These are phyloP conservation scores for Caradrina clavipalpis DNA, from an alignment of 2,888 invertebrate species.

Conservation along the genomic window DNA sequence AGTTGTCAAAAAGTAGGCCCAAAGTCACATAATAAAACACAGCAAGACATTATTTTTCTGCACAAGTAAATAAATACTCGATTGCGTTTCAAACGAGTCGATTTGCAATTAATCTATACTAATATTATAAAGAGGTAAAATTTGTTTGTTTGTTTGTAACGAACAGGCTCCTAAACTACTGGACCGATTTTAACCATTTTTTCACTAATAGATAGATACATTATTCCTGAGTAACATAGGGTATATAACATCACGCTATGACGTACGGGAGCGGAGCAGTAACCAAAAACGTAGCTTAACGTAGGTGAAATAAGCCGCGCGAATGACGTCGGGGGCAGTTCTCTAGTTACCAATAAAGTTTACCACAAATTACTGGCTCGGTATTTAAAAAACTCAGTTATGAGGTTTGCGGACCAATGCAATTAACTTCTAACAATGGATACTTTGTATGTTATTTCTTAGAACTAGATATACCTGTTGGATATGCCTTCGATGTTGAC, in stretches of 20 bases:
- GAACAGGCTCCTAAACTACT: too few relatives aligned
- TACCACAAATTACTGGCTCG: slow-evolving; percentile 42
- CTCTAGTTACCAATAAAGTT: slow-evolving; percentile 55
- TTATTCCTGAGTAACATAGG: too few relatives aligned
- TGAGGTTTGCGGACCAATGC: slow-evolving; percentile 42
- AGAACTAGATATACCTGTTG: slow-evolving; percentile 19
- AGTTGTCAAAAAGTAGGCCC: slow-evolving; percentile 27
- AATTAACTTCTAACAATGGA: slow-evolving; percentile 47
- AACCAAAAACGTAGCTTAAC: too few relatives aligned
- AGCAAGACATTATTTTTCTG: slow-evolving; percentile 22
- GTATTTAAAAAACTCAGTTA: slow-evolving; percentile 39
- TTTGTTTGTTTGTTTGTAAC: too few relatives aligned
- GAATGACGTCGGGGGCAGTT: too few relatives aligned
- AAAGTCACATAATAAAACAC: slow-evolving; percentile 16
- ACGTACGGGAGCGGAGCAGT: too few relatives aligned
- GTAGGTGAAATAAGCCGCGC: too few relatives aligned
- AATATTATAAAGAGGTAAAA: too few relatives aligned
- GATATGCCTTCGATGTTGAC: slow-evolving; percentile 17
- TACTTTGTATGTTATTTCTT: slow-evolving; percentile 31
- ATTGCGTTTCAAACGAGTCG: slow-evolving; percentile 25
- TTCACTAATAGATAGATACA: too few relatives aligned
- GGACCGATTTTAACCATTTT: too few relatives aligned
- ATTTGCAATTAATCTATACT: slow-evolving; percentile 62
- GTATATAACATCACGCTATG: too few relatives aligned
- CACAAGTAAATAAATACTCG: slow-evolving; percentile 29